phyloP scores from a whole-genome alignment of 2,797 vertebrate species.

The Falco rusticolus region DNA sequence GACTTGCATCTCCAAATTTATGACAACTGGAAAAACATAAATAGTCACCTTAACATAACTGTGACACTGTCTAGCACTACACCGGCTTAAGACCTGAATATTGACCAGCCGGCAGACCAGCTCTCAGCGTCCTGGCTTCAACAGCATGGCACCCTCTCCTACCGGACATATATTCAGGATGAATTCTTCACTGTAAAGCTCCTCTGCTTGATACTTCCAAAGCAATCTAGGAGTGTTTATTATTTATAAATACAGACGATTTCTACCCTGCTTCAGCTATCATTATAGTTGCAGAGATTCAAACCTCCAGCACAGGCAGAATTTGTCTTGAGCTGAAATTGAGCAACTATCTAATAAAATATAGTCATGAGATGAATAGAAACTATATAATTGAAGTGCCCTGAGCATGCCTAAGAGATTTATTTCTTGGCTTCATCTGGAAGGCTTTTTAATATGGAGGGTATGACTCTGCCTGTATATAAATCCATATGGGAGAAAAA shows the following conservation, averaged over 20 bases:
- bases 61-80: background rate
- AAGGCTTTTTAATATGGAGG: background rate
- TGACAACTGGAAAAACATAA: background rate
- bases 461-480: background rate
- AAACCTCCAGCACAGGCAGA: background rate
- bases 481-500: background rate
- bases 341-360: conserved; percentile 7
- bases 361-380: background rate
- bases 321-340: conserved; percentile 17
- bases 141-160: background rate
- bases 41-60: background rate
- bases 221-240: background rate
- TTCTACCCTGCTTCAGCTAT: background rate
- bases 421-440: background rate
- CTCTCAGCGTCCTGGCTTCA: background rate
- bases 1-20: background rate
- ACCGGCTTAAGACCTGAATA: background rate
- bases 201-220: background rate
- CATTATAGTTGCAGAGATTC: background rate
- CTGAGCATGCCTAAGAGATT: conserved; percentile 12
- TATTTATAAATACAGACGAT: background rate
- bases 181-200: background rate
- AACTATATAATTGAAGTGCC: background rate
- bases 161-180: background rate
- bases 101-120: background rate